Evolutionary conservation across 2,113 vertebrate species (phyloP).

Genomic region (Etheostoma spectabile): DNA sequence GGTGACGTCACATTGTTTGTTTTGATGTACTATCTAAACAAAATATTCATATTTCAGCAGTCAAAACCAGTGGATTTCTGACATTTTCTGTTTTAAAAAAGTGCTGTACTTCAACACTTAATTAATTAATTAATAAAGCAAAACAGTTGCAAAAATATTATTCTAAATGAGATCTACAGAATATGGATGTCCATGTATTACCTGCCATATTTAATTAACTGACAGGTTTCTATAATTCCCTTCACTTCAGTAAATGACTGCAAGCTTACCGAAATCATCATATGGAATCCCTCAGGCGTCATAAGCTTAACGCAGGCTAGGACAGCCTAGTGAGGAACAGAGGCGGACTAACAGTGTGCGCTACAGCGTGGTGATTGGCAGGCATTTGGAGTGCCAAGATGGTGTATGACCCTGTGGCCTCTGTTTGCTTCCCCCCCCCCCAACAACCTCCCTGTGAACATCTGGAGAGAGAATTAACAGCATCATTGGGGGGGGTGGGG

Average conservation of each 20-base stretch:
- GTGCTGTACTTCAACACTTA: too few relatives aligned
- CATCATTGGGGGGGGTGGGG: slow-evolving; percentile 1
- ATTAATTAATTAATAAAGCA: neutral
- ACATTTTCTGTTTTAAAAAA: neutral
- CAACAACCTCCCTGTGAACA: slow-evolving; percentile 25
- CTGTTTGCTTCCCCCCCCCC: slow-evolving; percentile 3
- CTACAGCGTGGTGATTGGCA: slow-evolving; percentile 8
- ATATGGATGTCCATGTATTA: neutral
- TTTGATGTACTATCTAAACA: too few relatives aligned
- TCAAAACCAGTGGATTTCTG: too few relatives aligned
- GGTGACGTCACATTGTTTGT: neutral
- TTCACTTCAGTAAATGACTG: neutral
- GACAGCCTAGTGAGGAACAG: neutral
- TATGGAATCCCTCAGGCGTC: slow-evolving; percentile 1
- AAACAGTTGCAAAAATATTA: neutral
- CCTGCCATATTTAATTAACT: slow-evolving; percentile 1
- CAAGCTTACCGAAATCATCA: neutral
- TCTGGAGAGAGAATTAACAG: slow-evolving; percentile 53
- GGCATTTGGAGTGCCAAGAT: neutral
- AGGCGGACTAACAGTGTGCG: neutral
- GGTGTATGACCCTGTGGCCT: neutral
- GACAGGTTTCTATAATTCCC: slow-evolving; percentile 8
- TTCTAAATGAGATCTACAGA: neutral
- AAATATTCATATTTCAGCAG: neutral
- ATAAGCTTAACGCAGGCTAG: slow-evolving; percentile 24